A percentile compares a stretch with the other conserved stretches of the same genome.
Conservation (phyloP, 1,140 invertebrate species). For the Polypedilum vanderplanki region DNA sequence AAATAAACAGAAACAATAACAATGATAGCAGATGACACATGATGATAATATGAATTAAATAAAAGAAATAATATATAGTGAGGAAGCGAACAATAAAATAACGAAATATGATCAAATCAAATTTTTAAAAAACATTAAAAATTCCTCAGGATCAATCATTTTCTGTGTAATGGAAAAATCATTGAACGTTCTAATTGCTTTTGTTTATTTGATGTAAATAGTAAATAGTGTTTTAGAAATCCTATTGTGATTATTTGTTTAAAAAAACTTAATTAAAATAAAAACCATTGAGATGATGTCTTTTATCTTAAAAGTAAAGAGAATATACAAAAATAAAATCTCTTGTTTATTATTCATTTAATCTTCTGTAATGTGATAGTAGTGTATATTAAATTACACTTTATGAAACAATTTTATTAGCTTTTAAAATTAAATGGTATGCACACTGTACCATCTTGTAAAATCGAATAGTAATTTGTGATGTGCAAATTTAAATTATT, state of each 20-base stretch:
- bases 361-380: no score
- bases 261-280: not conserved
- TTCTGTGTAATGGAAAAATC: not conserved
- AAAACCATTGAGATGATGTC: no score
- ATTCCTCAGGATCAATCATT: constrained; percentile 1
- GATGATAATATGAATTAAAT: not conserved
- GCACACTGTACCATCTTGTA: constrained; percentile 82
- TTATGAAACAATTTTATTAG: no score
- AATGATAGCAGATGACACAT: not conserved
- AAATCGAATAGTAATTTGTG: constrained; percentile 85
- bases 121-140: not conserved
- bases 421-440: constrained; percentile 83
- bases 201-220: not conserved
- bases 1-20: not conserved
- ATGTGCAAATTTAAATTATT: constrained; percentile 63
- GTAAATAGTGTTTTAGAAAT: not conserved
- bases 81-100: not conserved
- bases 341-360: no score
- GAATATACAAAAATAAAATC: no score
- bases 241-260: constrained; percentile 18
- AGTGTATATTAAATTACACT: no score
- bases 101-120: constrained; percentile 1
- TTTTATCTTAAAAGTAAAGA: no score
- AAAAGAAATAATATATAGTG: not conserved
- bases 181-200: constrained; percentile 1